Evolutionary conservation across 2,113 vertebrate genomes (phyloP).

Genomic region (Amphiprion percula): DNA sequence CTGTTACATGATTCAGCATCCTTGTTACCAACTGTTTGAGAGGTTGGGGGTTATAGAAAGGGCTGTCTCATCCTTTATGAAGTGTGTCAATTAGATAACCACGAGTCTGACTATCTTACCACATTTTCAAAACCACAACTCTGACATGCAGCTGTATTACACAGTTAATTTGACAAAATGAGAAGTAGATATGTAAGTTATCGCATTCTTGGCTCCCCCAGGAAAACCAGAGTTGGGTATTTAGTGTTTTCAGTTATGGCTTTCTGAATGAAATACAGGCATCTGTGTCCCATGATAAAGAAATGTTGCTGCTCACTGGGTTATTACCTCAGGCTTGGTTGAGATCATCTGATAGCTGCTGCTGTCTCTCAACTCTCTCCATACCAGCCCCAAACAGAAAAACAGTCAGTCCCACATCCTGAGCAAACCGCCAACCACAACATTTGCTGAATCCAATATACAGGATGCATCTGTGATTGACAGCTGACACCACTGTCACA

Average conservation of each 20-base stretch:
- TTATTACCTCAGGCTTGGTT: constrained; percentile 49
- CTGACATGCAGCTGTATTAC: constrained; percentile 24
- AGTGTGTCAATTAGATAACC: not conserved
- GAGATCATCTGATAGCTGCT: constrained; percentile 40
- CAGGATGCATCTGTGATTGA: constrained; percentile 1
- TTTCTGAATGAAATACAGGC: constrained; percentile 51
- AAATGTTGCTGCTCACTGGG: constrained; percentile 47
- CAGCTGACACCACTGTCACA: not conserved
- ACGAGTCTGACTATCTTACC: not conserved
- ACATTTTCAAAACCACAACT: constrained; percentile 23
- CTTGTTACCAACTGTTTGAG: not conserved
- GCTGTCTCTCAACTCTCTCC: constrained; percentile 24
- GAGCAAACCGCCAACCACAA: constrained; percentile 7
- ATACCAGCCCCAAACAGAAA: constrained; percentile 4
- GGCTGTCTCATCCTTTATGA: not conserved
- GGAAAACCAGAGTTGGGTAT: constrained; percentile 35
- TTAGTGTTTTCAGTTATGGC: constrained; percentile 37
- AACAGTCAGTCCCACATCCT: constrained; percentile 19
- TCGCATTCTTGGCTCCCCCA: not conserved
- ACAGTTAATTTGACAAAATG: constrained; percentile 33
- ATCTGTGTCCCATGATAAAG: constrained; percentile 53
- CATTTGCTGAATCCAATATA: not conserved
- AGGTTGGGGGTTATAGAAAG: not conserved
- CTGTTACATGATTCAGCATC: not conserved
- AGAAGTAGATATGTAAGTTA: constrained; percentile 21